Evolutionary conservation across 2,797 vertebrate species (phyloP), one percentile per base, ranked within the genome.

Genomic region (Hypotaenidia philippensis): DNA sequence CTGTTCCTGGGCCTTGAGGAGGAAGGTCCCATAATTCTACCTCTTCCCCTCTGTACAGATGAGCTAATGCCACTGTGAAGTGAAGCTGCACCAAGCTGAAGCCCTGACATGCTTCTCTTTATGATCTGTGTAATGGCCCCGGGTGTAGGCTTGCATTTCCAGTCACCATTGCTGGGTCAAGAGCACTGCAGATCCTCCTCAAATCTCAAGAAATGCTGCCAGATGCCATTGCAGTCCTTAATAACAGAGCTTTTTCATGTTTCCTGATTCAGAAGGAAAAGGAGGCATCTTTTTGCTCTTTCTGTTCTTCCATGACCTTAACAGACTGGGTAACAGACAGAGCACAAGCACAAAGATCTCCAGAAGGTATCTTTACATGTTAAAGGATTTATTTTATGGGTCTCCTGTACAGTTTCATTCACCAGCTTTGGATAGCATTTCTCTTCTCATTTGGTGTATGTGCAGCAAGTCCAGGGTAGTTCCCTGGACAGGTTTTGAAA

Each of bases 1-100:
- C 6, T 0, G 0, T 0, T 38, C 34, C 32, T 64, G 50, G 23
- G 53, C 15, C 23, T 31, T 15, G 13, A 41, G 56, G 32, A 64
- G 32, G 31, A 9, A 77, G 2, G 5, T 71, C 32, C 34, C 22
- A 31, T 32, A 36, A 18, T 65, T 75, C 32, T 29, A 19, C 12
- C 40, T 41, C n/a, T 45, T 76, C 52, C 16, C 31, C 11, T 50
- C 56, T 0, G 0, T 50, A 26, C 22, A 32, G 31, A 17, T 16
- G 20, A 83, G 29, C n/a, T 68, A 32, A 14, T 41, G n/a, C 27
- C 1, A 16, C 18, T 44, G 41, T 44, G 41, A 44, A 44, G 41
- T 19, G 41, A 19, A 44, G 0, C 22, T 71, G 49, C 25, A 56
- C 27, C 38, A 55, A 26, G n/a, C 9, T 23, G 26, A 63, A 77